phyloP scores from a whole-genome alignment of 2,797 vertebrate genomes.

The Thalassophryne amazonica region DNA sequence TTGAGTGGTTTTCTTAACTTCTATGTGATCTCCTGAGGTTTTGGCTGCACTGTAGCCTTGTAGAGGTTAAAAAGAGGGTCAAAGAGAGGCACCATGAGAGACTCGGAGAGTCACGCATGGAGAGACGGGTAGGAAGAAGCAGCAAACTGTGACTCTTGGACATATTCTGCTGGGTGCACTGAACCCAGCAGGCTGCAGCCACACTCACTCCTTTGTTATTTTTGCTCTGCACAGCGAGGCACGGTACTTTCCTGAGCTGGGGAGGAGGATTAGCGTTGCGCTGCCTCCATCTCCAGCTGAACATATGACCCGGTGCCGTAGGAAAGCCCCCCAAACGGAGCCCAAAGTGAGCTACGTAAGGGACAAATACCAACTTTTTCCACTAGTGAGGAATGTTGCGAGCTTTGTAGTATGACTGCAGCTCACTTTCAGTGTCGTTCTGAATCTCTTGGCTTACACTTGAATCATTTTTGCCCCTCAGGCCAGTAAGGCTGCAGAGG shows the following conservation, averaged over 20 bases:
- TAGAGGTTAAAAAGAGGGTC: slow-evolving; percentile 45
- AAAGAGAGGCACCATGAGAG: slow-evolving; percentile 38
- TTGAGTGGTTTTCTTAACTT: slow-evolving; percentile 19
- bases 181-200: slow-evolving; percentile 78
- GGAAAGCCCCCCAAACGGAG: slow-evolving; percentile 74
- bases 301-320: slow-evolving; percentile 75
- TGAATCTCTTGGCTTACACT: no score
- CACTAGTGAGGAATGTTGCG: slow-evolving; percentile 57
- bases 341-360: slow-evolving; percentile 56
- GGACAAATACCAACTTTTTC: slow-evolving; percentile 53
- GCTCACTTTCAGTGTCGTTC: slow-evolving; percentile 28
- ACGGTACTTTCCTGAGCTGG: slow-evolving; percentile 76
- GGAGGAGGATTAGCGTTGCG: slow-evolving; percentile 77
- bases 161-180: slow-evolving; percentile 76
- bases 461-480: no score
- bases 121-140: slow-evolving; percentile 67
- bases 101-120: slow-evolving; percentile 60
- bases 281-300: slow-evolving; percentile 77
- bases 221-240: slow-evolving; percentile 75
- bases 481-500: no score
- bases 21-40: slow-evolving; percentile 21
- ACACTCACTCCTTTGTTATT: slow-evolving; percentile 84
- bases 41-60: slow-evolving; percentile 44
- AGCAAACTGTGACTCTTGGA: slow-evolving; percentile 79
- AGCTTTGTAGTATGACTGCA: slow-evolving; percentile 44